These are phyloP conservation scores for Drosophila prosaltans DNA, from an alignment of 1,140 invertebrate genomes.

Conservation along the genomic window DNA sequence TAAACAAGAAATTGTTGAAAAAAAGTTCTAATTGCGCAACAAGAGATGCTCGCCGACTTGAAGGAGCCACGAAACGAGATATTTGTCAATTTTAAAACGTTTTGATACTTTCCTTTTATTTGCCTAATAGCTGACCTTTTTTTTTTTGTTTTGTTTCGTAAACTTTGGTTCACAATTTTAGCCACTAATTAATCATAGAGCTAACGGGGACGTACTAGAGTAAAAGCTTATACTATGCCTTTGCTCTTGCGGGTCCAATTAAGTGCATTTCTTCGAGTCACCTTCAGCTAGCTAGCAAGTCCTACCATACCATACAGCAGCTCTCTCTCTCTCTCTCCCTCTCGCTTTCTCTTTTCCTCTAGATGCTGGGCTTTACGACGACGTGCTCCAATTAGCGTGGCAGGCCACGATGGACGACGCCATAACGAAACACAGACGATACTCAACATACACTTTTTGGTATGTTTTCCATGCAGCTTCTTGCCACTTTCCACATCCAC, in stretches of 20 bases:
- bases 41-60: neutral
- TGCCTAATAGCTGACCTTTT: neutral
- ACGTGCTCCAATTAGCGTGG: constrained; percentile 77
- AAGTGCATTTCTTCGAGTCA: constrained; percentile 70
- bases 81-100: constrained; percentile 8
- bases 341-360: neutral
- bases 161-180: constrained; percentile 1
- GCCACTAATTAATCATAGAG: constrained; percentile 17
- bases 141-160: neutral
- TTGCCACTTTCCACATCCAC: constrained; percentile 24
- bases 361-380: constrained; percentile 26
- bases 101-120: neutral
- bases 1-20: too few species aligned
- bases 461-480: constrained; percentile 33
- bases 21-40: neutral
- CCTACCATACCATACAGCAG: too few species aligned
- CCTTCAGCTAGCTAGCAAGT: constrained; percentile 1
- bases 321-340: neutral
- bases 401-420: constrained; percentile 34
- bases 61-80: neutral
- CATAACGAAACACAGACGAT: constrained; percentile 37
- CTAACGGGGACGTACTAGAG: constrained; percentile 11
- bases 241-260: constrained; percentile 56
- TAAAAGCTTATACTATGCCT: constrained; percentile 4
- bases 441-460: constrained; percentile 11